Evolutionary conservation across 2,888 invertebrate genomes (phyloP), one percentile per base, ranked within the genome.

Genomic region (Colletes collaris): DNA sequence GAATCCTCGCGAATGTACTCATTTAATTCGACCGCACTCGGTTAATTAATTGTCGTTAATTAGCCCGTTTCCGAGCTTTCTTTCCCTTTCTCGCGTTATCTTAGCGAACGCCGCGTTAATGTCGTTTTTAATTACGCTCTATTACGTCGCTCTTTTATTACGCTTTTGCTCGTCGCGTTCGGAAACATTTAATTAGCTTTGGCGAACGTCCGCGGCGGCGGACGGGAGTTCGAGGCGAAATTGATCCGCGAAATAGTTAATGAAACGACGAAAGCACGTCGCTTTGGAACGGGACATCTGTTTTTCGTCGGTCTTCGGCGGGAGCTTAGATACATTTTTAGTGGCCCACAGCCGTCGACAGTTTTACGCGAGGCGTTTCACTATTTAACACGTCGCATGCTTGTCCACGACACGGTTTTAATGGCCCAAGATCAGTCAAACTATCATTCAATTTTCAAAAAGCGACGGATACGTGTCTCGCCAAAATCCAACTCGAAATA

Each of bases 41-140:
- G 63, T 65, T 76, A 70, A 77, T 70, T 65, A 77, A 65, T 69
- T 55, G 78, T 70, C 70, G 77, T 76, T 78, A 76, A 78, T 78
- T 78, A 78, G 52, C 69, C 19, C 55, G 50, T 66, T 73, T 44
- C 44, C 72, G 40, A 13, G 64, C 35, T 19, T 40, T 59, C 49
- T 69, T 52, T 55, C 56, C 27, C 58, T 46, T 37, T 62, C 49
- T 52, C 50, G 56, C 55, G 63, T 53, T 50, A n/a, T 52, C 68
- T 59, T 64, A 59, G 64, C 40, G 27, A 78, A 60, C 59, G 53
- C 68, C 64, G 35, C n/a, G 75, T 66, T 67, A 62, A 76, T 76
- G 55, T 37, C 71, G 52, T 76, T 77, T 78, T 78, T 65, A 78
- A 78, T 78, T 70, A 69, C 78, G 60, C 69, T 60, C 69, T 68